phyloP scores from a whole-genome alignment of 1,140 invertebrate species.

The Drosophila littoralis region DNA sequence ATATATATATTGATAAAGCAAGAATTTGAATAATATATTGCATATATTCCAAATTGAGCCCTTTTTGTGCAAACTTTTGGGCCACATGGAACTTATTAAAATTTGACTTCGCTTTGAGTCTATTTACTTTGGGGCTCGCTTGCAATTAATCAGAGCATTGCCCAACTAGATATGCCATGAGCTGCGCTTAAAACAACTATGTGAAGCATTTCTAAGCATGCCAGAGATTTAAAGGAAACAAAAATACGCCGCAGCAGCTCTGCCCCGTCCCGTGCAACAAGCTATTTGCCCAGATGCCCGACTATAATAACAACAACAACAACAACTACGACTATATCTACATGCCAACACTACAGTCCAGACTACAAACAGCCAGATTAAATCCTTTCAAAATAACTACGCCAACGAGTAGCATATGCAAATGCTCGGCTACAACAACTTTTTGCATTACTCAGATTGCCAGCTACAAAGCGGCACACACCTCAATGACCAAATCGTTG shows the following conservation, averaged over 20 bases:
- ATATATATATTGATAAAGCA: too few species aligned
- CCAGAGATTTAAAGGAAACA: slow-evolving; percentile 41
- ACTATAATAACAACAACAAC: slow-evolving; percentile 6
- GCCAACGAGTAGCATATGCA: slow-evolving; percentile 69
- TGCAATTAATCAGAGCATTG: background rate
- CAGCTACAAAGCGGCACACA: slow-evolving; percentile 31
- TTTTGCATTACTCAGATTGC: slow-evolving; percentile 80
- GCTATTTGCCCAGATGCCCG: slow-evolving; percentile 35
- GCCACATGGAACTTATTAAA: background rate
- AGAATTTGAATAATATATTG: too few species aligned
- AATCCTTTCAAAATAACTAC: slow-evolving; percentile 74
- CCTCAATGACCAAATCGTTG: slow-evolving; percentile 73
- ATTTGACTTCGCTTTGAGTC: background rate
- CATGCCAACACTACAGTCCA: slow-evolving; percentile 27
- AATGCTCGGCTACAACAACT: slow-evolving; percentile 64
- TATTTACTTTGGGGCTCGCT: background rate
- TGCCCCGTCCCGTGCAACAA: slow-evolving; percentile 21
- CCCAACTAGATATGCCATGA: slow-evolving; percentile 4
- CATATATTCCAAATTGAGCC: too few species aligned
- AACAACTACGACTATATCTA: slow-evolving; percentile 20
- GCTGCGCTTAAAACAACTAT: slow-evolving; percentile 8
- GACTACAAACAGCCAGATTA: slow-evolving; percentile 67
- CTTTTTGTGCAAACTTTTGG: slow-evolving; percentile 4
- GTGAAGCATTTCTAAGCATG: slow-evolving; percentile 23
- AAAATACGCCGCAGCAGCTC: background rate